Percentiles rank a stretch among this genome's conserved stretches.
Conservation (phyloP, 37 sponge, comb jelly and placozoan genomes). For the Beroe ovata region DNA sequence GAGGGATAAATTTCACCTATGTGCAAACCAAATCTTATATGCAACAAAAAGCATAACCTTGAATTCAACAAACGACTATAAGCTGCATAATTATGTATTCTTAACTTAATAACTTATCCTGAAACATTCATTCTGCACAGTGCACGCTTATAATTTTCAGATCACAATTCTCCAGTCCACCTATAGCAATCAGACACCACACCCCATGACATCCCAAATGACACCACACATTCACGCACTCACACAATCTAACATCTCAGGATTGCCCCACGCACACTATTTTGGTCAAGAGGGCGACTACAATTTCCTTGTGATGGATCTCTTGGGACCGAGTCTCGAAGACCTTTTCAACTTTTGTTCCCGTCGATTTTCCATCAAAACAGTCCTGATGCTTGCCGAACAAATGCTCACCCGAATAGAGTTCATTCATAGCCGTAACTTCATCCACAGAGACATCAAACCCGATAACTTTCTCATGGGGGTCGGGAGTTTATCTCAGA, state of each 20-base stretch:
- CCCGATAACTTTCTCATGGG: conserved; percentile 99
- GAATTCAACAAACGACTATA: no score
- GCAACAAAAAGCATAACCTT: no score
- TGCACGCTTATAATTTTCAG: no score
- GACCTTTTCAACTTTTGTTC: conserved; percentile 98
- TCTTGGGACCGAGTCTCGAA: conserved; percentile 94
- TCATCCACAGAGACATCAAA: conserved; percentile 98
- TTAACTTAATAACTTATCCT: conserved; percentile 74
- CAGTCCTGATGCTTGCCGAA: conserved; percentile 97
- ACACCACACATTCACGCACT: not conserved
- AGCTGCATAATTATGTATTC: no score
- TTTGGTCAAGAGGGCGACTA: conserved; percentile 95
- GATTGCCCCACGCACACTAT: conserved; percentile 70
- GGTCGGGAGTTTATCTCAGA: conserved; percentile 71
- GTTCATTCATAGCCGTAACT: conserved; percentile 95
- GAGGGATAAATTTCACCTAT: no score
- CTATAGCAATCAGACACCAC: not conserved
- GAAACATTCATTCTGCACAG: no score
- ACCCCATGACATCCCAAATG: not conserved
- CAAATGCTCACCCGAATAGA: conserved; percentile 97
- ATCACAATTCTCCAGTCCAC: no score
- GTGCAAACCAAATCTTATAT: no score
- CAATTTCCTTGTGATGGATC: conserved; percentile 97
- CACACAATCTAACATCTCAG: not conserved
- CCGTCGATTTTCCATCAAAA: conserved; percentile 94